phyloP scores from a whole-genome alignment of 2,797 vertebrate genomes.

The Cichlasoma orientale region DNA sequence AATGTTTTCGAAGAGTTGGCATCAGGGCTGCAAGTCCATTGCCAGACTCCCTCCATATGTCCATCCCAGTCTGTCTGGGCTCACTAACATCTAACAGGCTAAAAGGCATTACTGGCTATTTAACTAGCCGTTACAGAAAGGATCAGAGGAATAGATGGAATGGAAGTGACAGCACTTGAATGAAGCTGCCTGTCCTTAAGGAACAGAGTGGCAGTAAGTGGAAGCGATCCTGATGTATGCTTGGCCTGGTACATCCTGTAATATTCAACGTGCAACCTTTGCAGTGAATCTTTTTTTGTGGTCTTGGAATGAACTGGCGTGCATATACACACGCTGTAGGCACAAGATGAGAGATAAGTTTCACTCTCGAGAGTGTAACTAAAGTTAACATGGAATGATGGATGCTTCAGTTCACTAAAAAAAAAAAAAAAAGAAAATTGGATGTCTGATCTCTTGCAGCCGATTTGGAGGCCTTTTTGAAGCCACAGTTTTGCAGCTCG shows the following conservation, averaged over 20 bases:
- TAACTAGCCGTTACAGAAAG: conserved; percentile 48
- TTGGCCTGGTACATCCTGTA: not conserved
- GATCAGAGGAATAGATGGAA: conserved; percentile 39
- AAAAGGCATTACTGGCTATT: conserved; percentile 63
- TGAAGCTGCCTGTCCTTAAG: conserved; percentile 34
- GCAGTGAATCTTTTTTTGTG: not conserved
- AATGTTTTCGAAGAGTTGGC: conserved; percentile 57
- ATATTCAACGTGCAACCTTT: not conserved
- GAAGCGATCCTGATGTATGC: conserved; percentile 16
- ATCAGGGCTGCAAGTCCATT: conserved; percentile 30
- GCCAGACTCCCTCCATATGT: conserved; percentile 77
- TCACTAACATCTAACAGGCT: conserved; percentile 62
- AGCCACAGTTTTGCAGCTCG: not conserved
- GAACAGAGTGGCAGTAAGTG: conserved; percentile 37
- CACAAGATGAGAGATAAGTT: not conserved
- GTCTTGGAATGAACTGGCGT: not conserved
- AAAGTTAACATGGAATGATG: not conserved
- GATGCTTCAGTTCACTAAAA: not conserved
- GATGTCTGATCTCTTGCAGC: not conserved
- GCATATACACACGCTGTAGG: not conserved
- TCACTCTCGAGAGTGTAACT: not conserved
- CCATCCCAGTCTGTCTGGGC: conserved; percentile 63
- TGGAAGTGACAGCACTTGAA: conserved; percentile 42
- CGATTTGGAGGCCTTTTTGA: not conserved
- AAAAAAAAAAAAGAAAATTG: too few species aligned